These are phyloP conservation scores for Reticulitermes speratus DNA, from an alignment of 1,140 invertebrate genomes.

Conservation along the genomic window DNA sequence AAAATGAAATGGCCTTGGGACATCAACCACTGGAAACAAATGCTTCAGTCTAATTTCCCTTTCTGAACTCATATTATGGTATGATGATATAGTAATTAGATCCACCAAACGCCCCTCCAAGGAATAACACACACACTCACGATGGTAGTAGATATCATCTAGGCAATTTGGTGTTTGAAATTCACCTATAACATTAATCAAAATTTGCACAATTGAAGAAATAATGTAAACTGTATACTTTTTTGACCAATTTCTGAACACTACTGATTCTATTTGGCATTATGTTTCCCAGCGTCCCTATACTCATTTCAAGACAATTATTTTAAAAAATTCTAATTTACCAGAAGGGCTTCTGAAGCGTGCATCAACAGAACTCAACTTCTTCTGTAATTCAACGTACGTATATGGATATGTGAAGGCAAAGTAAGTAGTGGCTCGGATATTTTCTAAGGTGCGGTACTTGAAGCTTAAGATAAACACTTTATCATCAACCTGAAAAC, in stretches of 20 bases:
- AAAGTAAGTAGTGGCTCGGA: slow-evolving; percentile 76
- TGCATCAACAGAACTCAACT: slow-evolving; percentile 62
- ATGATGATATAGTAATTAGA: slow-evolving; percentile 83
- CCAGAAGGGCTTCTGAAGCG: slow-evolving; percentile 46
- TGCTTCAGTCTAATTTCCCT: slow-evolving; percentile 71
- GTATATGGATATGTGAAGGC: slow-evolving; percentile 92
- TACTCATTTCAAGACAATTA: too few species aligned
- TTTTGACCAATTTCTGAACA: too few species aligned
- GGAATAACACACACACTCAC: slow-evolving; percentile 79
- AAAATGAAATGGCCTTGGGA: slow-evolving; percentile 70
- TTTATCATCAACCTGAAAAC: slow-evolving; percentile 63
- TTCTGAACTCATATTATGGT: slow-evolving; percentile 70
- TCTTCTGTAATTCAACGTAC: slow-evolving; percentile 76
- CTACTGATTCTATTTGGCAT: too few species aligned
- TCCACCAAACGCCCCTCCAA: slow-evolving; percentile 82
- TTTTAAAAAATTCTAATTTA: not conserved
- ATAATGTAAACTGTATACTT: not conserved
- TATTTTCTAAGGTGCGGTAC: slow-evolving; percentile 71
- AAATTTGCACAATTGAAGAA: not conserved
- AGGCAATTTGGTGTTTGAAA: slow-evolving; percentile 44
- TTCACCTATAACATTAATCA: not conserved
- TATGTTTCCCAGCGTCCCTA: too few species aligned
- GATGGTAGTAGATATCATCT: slow-evolving; percentile 81
- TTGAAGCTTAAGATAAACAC: slow-evolving; percentile 80
- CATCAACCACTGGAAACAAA: slow-evolving; percentile 71